These are phyloP conservation scores for Oscheius myriophilus DNA, from an alignment of 2,888 invertebrate genomes.

Conservation along the genomic window DNA sequence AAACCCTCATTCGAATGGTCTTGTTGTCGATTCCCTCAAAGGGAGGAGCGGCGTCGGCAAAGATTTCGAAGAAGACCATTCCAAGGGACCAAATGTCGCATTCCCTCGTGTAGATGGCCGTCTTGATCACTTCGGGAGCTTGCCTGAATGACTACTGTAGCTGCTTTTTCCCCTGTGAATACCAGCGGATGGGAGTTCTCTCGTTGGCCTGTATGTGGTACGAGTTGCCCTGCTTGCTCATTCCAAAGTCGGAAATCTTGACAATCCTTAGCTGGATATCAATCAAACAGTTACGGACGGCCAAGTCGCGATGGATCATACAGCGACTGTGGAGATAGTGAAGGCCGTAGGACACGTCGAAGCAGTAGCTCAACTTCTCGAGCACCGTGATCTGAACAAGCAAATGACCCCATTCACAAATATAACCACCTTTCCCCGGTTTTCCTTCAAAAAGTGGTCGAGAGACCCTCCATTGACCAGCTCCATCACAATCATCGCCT, in stretches of 20 bases:
- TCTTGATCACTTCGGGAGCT: constrained; percentile 1
- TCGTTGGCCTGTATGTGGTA: neutral
- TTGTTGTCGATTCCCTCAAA: constrained; percentile 9
- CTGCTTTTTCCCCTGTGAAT: neutral
- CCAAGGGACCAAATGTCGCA: constrained; percentile 3
- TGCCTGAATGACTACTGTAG: neutral
- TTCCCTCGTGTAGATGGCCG: constrained; percentile 6
- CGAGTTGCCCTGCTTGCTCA: neutral
- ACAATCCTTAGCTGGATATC: neutral
- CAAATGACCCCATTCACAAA: too few species aligned
- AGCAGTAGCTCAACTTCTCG: constrained; percentile 2
- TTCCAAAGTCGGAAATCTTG: constrained; percentile 22
- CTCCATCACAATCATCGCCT: constrained; percentile 15
- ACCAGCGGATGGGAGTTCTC: neutral
- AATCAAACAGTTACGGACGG: constrained; percentile 6
- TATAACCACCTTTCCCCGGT: too few species aligned
- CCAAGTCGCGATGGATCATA: constrained; percentile 4
- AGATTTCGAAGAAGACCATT: constrained; percentile 9
- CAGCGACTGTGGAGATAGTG: neutral
- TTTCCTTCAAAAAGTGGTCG: constrained; percentile 4
- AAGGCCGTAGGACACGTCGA: neutral
- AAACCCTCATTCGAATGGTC: neutral
- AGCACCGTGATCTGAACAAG: neutral
- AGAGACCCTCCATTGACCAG: constrained; percentile 11
- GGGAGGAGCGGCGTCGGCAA: neutral